These are phyloP conservation scores for Enteromius viviparus DNA, from an alignment of 2,797 vertebrate species.

Conservation along the genomic window DNA sequence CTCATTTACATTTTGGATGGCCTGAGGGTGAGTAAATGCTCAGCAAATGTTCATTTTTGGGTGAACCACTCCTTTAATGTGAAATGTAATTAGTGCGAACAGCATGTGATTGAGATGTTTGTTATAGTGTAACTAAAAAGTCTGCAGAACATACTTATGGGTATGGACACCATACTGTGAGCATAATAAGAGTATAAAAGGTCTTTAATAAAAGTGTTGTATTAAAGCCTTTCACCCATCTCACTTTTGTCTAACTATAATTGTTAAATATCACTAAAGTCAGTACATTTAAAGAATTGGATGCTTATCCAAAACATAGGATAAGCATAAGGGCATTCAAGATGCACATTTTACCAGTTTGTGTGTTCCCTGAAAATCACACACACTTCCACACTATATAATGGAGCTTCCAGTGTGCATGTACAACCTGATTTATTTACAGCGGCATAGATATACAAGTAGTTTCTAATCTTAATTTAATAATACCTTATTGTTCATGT, in stretches of 20 bases:
- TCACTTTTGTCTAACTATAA: not conserved
- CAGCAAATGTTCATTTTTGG: not conserved
- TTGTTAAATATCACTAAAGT: not conserved
- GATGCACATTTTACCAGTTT: not conserved
- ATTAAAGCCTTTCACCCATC: not conserved
- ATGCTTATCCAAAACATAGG: not conserved
- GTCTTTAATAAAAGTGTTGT: not conserved
- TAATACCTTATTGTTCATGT: not conserved
- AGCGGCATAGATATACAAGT: not conserved
- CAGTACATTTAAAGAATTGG: not conserved
- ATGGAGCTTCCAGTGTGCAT: not conserved
- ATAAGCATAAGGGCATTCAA: not conserved
- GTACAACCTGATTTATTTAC: not conserved
- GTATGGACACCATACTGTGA: conserved; percentile 5
- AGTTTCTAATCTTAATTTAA: conserved; percentile 8
- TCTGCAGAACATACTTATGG: not conserved
- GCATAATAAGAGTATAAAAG: not conserved
- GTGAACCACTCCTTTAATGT: not conserved
- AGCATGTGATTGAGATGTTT: not conserved
- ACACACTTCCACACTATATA: not conserved
- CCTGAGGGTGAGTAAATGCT: not conserved
- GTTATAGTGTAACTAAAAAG: not conserved
- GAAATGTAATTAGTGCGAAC: not conserved
- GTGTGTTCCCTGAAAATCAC: not conserved
- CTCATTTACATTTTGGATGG: not conserved